Evolutionary conservation across 2,797 vertebrate genomes (phyloP).

Genomic region (Typhlichthys subterraneus): DNA sequence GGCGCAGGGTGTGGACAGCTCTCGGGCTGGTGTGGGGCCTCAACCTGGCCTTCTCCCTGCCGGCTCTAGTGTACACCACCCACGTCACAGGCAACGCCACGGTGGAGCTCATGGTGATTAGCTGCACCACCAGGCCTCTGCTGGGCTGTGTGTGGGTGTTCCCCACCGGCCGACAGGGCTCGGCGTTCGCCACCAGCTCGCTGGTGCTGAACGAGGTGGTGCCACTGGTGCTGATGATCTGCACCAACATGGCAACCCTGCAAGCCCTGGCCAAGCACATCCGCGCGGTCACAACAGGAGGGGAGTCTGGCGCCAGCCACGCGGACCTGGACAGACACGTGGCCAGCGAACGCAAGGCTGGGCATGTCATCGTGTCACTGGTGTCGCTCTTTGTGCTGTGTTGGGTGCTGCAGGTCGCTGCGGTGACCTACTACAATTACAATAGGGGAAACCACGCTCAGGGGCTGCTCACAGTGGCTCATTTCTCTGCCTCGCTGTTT

Average conservation of each 20-base stretch:
- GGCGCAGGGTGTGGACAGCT: conserved; percentile 58
- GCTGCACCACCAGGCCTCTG: conserved; percentile 79
- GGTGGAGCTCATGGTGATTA: conserved; percentile 81
- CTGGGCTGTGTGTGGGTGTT: conserved; percentile 83
- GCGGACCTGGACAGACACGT: conserved; percentile 68
- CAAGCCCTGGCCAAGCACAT: conserved; percentile 77
- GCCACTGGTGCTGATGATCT: conserved; percentile 80
- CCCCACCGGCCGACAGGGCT: conserved; percentile 64
- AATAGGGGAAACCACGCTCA: conserved; percentile 68
- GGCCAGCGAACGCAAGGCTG: conserved; percentile 76
- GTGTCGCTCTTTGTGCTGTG: conserved; percentile 80
- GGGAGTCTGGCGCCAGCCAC: conserved; percentile 34
- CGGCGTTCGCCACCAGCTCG: conserved; percentile 73
- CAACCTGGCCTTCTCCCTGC: conserved; percentile 77
- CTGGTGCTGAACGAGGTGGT: conserved; percentile 79
- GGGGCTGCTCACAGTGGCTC: conserved; percentile 76
- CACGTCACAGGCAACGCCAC: conserved; percentile 72
- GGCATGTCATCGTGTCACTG: conserved; percentile 76
- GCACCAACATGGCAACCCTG: conserved; percentile 77
- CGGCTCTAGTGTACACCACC: conserved; percentile 75
- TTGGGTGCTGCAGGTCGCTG: conserved; percentile 81
- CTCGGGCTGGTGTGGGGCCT: conserved; percentile 72
- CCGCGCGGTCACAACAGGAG: conserved; percentile 57
- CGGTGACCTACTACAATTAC: conserved; percentile 82
- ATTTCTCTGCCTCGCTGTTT: conserved; percentile 80